These are phyloP conservation scores for Fistularia tabacaria DNA, from an alignment of 2,797 vertebrate genomes.

Conservation along the genomic window DNA sequence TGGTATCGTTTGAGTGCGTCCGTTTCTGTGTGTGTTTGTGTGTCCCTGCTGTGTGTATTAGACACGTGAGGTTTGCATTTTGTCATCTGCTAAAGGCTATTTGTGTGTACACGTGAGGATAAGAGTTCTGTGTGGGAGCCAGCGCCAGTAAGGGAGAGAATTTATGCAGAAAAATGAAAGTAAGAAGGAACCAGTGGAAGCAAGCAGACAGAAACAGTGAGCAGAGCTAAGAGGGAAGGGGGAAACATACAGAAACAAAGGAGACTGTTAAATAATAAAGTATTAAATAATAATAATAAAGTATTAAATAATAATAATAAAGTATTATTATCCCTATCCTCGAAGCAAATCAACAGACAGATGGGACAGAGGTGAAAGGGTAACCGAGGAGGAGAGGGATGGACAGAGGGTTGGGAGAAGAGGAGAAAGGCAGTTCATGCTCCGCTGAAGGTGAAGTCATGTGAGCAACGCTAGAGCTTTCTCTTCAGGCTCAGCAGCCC, in stretches of 20 bases:
- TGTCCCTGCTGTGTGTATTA: constrained; percentile 31
- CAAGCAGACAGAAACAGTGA: constrained; percentile 2
- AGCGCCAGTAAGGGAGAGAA: constrained; percentile 10
- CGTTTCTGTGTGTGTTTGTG: constrained; percentile 29
- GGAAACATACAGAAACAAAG: constrained; percentile 1
- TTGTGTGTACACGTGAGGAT: constrained; percentile 50
- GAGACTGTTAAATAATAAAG: not conserved
- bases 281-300: not conserved
- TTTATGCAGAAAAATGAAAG: constrained; percentile 10
- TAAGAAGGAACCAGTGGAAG: constrained; percentile 8
- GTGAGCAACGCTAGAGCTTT: constrained; percentile 44
- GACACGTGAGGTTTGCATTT: constrained; percentile 54
- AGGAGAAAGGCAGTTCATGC: constrained; percentile 40
- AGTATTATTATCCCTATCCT: too few relatives aligned
- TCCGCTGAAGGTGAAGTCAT: constrained; percentile 56
- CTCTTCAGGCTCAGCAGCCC: constrained; percentile 47
- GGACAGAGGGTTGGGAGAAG: constrained; percentile 8
- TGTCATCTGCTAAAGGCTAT: constrained; percentile 45
- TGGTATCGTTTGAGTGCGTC: constrained; percentile 40
- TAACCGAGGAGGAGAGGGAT: not conserved
- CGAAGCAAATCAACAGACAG: not conserved
- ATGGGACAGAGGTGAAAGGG: not conserved
- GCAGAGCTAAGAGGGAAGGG: not conserved
- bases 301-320: too few relatives aligned
- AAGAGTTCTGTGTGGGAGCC: constrained; percentile 22